phyloP scores from a whole-genome alignment of 1,140 invertebrate species.

The Drosophila pruinosa region DNA sequence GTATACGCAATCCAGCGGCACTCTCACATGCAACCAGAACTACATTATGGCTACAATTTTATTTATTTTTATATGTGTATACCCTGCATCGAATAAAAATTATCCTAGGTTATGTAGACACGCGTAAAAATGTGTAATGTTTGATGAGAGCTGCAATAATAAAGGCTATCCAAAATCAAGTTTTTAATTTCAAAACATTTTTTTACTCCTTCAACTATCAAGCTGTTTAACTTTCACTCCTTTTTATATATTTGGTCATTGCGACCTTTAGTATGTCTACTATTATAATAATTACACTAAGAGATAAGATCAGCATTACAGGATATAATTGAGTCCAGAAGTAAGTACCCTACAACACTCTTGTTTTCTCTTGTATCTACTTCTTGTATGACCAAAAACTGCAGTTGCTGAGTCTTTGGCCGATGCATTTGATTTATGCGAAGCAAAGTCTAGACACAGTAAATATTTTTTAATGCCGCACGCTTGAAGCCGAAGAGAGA shows the following conservation, averaged over 20 bases:
- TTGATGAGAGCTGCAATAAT: too few relatives aligned
- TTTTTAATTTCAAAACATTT: too few relatives aligned
- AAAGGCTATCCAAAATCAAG: too few relatives aligned
- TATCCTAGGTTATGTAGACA: not conserved
- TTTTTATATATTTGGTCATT: too few relatives aligned
- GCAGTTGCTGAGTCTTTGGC: constrained; percentile 44
- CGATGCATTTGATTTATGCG: constrained; percentile 75
- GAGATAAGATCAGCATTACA: too few relatives aligned
- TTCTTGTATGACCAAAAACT: constrained; percentile 35
- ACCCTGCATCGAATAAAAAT: not conserved
- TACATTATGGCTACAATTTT: constrained; percentile 39
- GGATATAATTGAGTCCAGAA: not conserved
- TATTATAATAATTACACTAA: too few relatives aligned
- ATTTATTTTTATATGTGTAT: constrained; percentile 43
- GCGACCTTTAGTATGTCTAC: too few relatives aligned
- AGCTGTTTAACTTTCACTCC: too few relatives aligned
- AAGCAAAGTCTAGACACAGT: constrained; percentile 74
- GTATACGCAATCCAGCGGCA: constrained; percentile 38
- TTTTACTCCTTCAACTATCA: not conserved
- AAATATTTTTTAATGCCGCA: constrained; percentile 78
- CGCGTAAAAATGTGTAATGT: too few relatives aligned
- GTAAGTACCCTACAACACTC: not conserved
- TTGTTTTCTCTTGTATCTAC: not conserved
- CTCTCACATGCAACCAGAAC: constrained; percentile 5
- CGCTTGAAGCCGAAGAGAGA: constrained; percentile 47